These are phyloP conservation scores for Crotalus horridus DNA, from an alignment of 2,113 vertebrate genomes.

Conservation along the genomic window DNA sequence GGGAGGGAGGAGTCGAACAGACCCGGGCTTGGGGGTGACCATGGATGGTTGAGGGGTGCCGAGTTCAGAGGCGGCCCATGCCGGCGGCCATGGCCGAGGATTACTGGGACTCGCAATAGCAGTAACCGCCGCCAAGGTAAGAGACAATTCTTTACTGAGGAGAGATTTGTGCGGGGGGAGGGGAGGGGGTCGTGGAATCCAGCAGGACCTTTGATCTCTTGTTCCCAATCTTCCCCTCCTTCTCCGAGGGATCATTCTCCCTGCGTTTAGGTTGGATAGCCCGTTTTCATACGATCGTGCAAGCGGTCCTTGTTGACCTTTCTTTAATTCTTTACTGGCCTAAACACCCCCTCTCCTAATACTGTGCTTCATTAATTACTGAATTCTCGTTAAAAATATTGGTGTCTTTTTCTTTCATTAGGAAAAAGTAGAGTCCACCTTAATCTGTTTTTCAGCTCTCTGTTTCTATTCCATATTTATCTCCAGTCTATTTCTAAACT, in stretches of 20 bases:
- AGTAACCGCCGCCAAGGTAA: slow-evolving; percentile 13
- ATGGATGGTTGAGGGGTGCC: slow-evolving; percentile 36
- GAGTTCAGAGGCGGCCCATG: slow-evolving; percentile 18
- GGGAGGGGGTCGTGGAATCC: not conserved
- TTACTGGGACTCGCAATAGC: slow-evolving; percentile 26
- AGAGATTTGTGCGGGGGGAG: not conserved
- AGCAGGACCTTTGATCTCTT: slow-evolving; percentile 1
- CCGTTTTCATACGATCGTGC: not conserved
- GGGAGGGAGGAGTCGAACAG: not conserved
- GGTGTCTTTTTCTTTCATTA: not conserved
- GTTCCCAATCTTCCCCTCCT: not conserved
- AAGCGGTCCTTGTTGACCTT: not conserved
- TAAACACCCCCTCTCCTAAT: not conserved
- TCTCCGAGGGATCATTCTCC: not conserved
- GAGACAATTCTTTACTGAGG: not conserved
- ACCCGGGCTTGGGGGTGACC: not conserved
- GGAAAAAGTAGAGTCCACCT: not conserved
- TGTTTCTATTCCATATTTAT: not conserved
- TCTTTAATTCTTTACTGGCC: not conserved
- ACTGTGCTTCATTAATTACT: not conserved
- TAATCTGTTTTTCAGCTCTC: not conserved
- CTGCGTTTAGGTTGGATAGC: not conserved
- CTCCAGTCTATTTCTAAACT: not conserved
- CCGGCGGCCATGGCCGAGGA: slow-evolving; percentile 39
- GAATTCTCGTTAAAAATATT: not conserved